Evolutionary conservation across 2,113 vertebrate genomes (phyloP).

Genomic region (Panthera uncia): DNA sequence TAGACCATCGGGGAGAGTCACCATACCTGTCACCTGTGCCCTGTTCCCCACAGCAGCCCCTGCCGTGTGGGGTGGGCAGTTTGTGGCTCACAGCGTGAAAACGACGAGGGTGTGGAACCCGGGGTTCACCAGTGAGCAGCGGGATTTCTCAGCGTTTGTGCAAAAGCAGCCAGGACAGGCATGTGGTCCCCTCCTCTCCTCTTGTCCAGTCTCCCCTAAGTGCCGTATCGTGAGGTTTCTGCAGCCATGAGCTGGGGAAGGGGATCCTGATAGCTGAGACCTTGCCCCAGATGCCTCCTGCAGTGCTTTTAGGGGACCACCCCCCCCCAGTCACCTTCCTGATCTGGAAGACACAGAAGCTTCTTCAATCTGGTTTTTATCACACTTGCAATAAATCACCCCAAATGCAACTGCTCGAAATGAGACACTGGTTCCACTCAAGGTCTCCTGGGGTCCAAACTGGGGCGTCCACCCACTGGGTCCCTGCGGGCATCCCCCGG

Average conservation of each 20-base stretch:
- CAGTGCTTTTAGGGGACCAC: neutral
- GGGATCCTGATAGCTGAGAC: neutral
- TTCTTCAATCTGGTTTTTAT: too few species aligned
- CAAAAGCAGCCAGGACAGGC: neutral
- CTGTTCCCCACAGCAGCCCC: neutral
- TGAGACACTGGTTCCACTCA: rapidly evolving
- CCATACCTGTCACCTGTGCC: neutral
- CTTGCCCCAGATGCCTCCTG: neutral
- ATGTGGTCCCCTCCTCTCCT: neutral
- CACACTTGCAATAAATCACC: neutral
- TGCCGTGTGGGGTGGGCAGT: rapidly evolving
- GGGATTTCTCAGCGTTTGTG: neutral
- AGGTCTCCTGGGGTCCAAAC: neutral
- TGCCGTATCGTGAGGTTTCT: neutral
- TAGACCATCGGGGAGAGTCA: too few species aligned
- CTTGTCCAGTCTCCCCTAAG: rapidly evolving
- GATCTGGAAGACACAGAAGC: too few species aligned
- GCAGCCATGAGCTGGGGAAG: neutral
- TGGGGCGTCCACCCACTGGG: neutral
- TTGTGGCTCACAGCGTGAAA: too few species aligned
- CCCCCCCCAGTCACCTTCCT: neutral
- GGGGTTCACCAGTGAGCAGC: too few species aligned
- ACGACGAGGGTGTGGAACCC: too few species aligned
- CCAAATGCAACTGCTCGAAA: neutral
- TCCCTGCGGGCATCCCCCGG: rapidly evolving